These are phyloP conservation scores for Ctenicera cuprea DNA, from an alignment of 2,888 invertebrate species.

Conservation along the genomic window DNA sequence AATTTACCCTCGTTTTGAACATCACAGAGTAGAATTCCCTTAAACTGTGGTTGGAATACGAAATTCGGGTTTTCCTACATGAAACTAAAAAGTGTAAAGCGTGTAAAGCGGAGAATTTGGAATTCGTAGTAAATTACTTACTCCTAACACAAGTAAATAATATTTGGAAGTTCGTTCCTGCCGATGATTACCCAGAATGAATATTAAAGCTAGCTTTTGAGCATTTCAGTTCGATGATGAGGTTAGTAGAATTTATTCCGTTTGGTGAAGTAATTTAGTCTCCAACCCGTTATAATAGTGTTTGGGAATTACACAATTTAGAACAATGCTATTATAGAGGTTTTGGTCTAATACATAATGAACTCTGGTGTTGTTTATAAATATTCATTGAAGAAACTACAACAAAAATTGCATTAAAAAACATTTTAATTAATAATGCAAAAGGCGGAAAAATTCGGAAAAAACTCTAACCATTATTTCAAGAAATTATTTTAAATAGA, in stretches of 20 bases:
- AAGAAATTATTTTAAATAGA: too few species aligned
- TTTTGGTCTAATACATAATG: too few species aligned
- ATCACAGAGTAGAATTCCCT: conserved; percentile 26
- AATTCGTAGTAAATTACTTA: not conserved
- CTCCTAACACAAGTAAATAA: not conserved
- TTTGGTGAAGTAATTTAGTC: conserved; percentile 17
- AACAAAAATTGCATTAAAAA: too few species aligned
- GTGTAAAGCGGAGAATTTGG: not conserved
- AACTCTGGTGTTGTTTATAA: too few species aligned
- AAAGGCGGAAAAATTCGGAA: too few species aligned
- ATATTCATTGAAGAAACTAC: too few species aligned
- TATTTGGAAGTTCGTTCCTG: not conserved
- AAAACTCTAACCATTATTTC: too few species aligned
- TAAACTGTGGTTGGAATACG: conserved; percentile 17
- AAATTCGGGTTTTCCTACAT: conserved; percentile 7
- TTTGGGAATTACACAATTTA: too few species aligned
- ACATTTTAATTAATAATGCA: too few species aligned
- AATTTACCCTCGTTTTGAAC: conserved; percentile 39
- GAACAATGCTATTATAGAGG: too few species aligned
- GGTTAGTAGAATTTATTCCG: conserved; percentile 3
- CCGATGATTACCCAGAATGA: too few species aligned
- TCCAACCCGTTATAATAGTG: too few species aligned
- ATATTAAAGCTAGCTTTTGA: not conserved
- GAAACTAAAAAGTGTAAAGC: conserved; percentile 10
- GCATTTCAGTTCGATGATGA: not conserved